Conservation (phyloP, 1,140 invertebrate species). For the Cotesia chilonis region DNA sequence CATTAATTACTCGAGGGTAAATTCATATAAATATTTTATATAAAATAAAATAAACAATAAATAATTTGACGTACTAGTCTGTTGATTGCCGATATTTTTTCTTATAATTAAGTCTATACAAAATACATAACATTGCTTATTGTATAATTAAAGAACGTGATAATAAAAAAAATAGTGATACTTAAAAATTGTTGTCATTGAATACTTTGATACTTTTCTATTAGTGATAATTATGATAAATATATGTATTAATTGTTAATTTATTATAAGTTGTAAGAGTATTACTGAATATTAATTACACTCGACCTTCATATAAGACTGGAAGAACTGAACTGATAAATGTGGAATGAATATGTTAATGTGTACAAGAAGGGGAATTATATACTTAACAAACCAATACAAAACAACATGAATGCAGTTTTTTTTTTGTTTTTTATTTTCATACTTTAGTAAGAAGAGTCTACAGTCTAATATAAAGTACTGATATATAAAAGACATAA, state of each 20-base stretch:
- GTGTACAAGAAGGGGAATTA: too few species aligned
- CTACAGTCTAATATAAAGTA: too few species aligned
- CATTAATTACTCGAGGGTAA: not conserved
- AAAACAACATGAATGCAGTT: too few species aligned
- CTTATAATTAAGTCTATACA: not conserved
- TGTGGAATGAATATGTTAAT: too few species aligned
- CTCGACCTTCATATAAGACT: too few species aligned
- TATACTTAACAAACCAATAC: too few species aligned
- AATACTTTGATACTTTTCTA: not conserved
- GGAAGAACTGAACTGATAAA: too few species aligned
- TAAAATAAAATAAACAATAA: not conserved
- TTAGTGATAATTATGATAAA: too few species aligned
- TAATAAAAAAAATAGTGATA: not conserved
- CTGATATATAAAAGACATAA: not conserved
- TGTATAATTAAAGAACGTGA: conserved; percentile 10
- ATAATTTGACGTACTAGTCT: conserved; percentile 8
- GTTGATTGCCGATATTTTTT: not conserved
- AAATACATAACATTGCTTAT: not conserved
- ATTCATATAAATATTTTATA: conserved; percentile 6
- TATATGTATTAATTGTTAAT: too few species aligned
- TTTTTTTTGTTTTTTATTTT: not conserved
- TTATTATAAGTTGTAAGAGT: too few species aligned
- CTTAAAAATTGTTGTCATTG: not conserved
- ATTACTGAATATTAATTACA: too few species aligned
- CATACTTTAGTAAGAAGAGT: not conserved